A percentile compares a stretch with the other conserved stretches of the same genome.
Evolutionary conservation across 2,797 vertebrate species (phyloP).

Genomic region (Sebastes matsubarae): DNA sequence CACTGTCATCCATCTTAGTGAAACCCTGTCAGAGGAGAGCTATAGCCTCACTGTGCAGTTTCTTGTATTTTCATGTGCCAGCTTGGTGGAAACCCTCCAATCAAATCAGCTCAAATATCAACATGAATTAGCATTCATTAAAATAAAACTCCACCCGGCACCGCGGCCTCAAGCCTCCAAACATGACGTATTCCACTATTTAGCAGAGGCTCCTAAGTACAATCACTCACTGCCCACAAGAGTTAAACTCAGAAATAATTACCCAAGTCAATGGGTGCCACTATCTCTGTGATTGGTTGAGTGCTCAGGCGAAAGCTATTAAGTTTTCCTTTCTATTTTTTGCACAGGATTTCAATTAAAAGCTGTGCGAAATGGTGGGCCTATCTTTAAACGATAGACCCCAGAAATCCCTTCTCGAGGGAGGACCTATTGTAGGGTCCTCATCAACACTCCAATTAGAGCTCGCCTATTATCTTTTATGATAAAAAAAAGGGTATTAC

Average conservation of each 20-base stretch:
- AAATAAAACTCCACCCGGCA: slow-evolving; percentile 26
- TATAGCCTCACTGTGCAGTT: slow-evolving; percentile 16
- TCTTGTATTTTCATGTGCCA: not conserved
- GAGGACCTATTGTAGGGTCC: slow-evolving; percentile 75
- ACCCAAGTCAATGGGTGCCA: slow-evolving; percentile 75
- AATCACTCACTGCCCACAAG: slow-evolving; percentile 52
- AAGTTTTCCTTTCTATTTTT: slow-evolving; percentile 65
- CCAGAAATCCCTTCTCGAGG: slow-evolving; percentile 70
- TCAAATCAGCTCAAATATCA: slow-evolving; percentile 62
- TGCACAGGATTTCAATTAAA: slow-evolving; percentile 82
- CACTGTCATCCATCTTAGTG: slow-evolving; percentile 70
- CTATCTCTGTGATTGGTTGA: slow-evolving; percentile 82
- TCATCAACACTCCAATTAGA: slow-evolving; percentile 84
- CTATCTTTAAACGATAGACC: slow-evolving; percentile 78
- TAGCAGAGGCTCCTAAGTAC: slow-evolving; percentile 45
- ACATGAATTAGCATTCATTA: slow-evolving; percentile 63
- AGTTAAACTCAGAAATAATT: slow-evolving; percentile 83
- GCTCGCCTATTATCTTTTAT: slow-evolving; percentile 73
- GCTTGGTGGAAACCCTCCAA: slow-evolving; percentile 38
- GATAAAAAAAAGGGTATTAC: slow-evolving; percentile 75
- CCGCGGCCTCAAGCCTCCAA: slow-evolving; percentile 33
- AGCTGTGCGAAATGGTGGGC: slow-evolving; percentile 57
- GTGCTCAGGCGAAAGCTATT: slow-evolving; percentile 81
- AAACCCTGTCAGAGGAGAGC: slow-evolving; percentile 52
- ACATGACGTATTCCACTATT: slow-evolving; percentile 43